Conservation (phyloP, 1,140 invertebrate species). For the Chrysopa pallens region DNA sequence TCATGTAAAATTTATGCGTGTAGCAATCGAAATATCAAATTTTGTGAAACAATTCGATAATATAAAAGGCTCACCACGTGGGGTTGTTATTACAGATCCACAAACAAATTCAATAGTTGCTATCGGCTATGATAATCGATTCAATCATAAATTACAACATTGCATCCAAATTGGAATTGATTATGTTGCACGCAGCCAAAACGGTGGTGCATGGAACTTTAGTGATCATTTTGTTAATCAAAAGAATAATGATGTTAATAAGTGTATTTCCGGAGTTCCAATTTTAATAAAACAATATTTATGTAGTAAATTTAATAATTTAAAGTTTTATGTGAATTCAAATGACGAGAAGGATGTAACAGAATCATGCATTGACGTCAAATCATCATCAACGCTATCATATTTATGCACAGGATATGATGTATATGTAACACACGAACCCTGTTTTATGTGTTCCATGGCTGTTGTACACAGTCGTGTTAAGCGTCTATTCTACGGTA, state of each 20-base stretch:
- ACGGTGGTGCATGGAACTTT: constrained; percentile 51
- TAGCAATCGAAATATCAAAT: constrained; percentile 34
- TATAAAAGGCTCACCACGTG: constrained; percentile 7
- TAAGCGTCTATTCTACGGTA: constrained; percentile 62
- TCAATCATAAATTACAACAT: constrained; percentile 61
- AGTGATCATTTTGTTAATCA: not conserved
- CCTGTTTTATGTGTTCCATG: constrained; percentile 90
- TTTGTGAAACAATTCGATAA: constrained; percentile 14
- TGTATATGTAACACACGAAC: constrained; percentile 66
- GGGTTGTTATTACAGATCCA: constrained; percentile 52
- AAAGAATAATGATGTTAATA: not conserved
- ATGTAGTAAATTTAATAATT: constrained; percentile 9
- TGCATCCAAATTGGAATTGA: constrained; percentile 73
- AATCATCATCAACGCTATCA: constrained; percentile 27
- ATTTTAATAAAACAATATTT: constrained; percentile 8
- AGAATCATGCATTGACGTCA: constrained; percentile 16
- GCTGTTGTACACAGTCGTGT: constrained; percentile 76
- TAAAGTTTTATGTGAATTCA: constrained; percentile 9
- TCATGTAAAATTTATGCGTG: constrained; percentile 41
- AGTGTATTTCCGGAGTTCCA: constrained; percentile 10
- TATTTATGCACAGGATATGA: constrained; percentile 86
- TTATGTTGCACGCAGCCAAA: constrained; percentile 61
- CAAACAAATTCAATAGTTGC: constrained; percentile 37
- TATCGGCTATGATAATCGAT: constrained; percentile 37
- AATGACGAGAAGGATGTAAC: constrained; percentile 13